phyloP scores from a whole-genome alignment of 2,888 invertebrate species.

The Salticus scenicus region DNA sequence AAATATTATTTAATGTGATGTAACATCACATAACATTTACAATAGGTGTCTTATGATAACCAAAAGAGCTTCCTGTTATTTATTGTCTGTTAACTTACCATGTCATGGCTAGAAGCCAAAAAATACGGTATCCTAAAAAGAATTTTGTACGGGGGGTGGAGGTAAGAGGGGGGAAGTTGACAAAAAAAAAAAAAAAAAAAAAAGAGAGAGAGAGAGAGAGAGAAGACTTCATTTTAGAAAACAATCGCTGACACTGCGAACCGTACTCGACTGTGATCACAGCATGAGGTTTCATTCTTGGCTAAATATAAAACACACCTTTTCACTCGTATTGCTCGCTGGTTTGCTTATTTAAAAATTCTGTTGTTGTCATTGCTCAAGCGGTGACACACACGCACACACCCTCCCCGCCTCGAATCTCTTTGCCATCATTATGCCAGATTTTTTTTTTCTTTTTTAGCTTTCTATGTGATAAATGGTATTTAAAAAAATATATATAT shows the following conservation, averaged over 20 bases:
- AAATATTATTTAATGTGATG: too few species aligned
- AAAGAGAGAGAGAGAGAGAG: not conserved
- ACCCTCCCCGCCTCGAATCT: not conserved
- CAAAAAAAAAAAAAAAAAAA: constrained; percentile 10
- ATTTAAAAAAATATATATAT: too few species aligned
- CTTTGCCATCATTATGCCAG: too few species aligned
- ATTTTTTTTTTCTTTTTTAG: not conserved
- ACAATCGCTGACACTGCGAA: constrained; percentile 58
- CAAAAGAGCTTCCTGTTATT: too few species aligned
- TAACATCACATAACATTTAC: too few species aligned
- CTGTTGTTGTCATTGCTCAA: constrained; percentile 29
- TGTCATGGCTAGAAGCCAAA: constrained; percentile 40
- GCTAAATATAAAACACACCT: constrained; percentile 56
- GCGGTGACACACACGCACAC: too few species aligned
- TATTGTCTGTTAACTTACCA: constrained; percentile 32
- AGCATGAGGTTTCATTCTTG: constrained; percentile 55
- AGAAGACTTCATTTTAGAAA: not conserved
- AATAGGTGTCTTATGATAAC: too few species aligned
- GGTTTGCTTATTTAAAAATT: constrained; percentile 35
- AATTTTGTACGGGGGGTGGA: too few species aligned
- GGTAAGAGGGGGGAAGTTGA: constrained; percentile 13
- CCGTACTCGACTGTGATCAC: constrained; percentile 63
- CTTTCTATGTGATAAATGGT: not conserved
- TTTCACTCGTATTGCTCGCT: constrained; percentile 27
- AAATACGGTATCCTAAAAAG: constrained; percentile 16